phyloP scores from a whole-genome alignment of 2,888 invertebrate genomes.

The Punctoribates punctum region DNA sequence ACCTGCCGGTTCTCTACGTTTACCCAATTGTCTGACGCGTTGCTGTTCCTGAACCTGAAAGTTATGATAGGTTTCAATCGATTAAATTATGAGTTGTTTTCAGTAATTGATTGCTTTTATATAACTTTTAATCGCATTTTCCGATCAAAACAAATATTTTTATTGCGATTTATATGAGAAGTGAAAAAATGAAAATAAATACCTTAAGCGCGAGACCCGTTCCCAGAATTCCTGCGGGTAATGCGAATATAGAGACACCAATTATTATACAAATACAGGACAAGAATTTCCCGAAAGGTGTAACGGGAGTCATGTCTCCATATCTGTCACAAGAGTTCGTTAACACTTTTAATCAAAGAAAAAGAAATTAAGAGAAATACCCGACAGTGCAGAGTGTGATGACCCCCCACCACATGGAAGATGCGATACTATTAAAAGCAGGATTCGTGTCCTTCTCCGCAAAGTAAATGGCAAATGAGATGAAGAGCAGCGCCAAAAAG shows the following conservation, averaged over 20 bases:
- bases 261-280: conserved; percentile 10
- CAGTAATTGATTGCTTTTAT: background rate
- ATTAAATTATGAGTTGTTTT: background rate
- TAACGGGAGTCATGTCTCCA: conserved; percentile 42
- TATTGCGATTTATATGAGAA: background rate
- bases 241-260: conserved; percentile 32
- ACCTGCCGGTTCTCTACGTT: conserved; percentile 40
- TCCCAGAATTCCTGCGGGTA: conserved; percentile 39
- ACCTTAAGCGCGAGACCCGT: conserved; percentile 42
- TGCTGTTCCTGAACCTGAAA: conserved; percentile 41
- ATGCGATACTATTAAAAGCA: conserved; percentile 31
- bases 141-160: background rate
- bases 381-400: conserved; percentile 37
- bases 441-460: conserved; percentile 35
- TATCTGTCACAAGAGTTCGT: conserved; percentile 29
- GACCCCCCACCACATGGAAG: conserved; percentile 39
- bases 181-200: background rate
- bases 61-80: background rate
- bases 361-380: conserved; percentile 5
- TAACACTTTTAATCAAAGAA: background rate
- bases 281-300: conserved; percentile 31
- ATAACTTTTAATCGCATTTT: background rate
- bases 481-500: conserved; percentile 27
- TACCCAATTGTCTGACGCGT: conserved; percentile 32
- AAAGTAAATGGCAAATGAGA: conserved; percentile 39